phyloP scores from a whole-genome alignment of 2,797 vertebrate species.

The Centroberyx gerrardi region DNA sequence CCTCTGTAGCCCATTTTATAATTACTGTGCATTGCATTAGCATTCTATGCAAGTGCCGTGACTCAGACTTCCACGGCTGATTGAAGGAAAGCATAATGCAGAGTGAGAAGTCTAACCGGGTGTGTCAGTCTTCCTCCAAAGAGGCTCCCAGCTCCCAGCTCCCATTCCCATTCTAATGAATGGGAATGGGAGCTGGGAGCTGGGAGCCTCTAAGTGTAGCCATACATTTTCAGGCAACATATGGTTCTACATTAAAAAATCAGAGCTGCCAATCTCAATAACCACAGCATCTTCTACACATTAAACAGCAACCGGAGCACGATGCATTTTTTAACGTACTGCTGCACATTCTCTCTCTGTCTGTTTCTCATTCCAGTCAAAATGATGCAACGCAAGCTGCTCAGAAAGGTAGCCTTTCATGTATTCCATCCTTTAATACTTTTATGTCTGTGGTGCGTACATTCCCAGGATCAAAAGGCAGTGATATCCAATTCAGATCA shows the following conservation, averaged over 20 bases:
- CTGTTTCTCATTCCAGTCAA: constrained; percentile 43
- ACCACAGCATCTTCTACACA: constrained; percentile 11
- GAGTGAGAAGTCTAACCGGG: constrained; percentile 42
- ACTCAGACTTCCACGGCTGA: constrained; percentile 49
- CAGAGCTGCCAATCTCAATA: constrained; percentile 5
- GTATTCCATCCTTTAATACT: constrained; percentile 66
- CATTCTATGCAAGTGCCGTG: constrained; percentile 34
- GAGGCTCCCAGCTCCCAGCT: constrained; percentile 28
- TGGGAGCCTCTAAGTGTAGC: neutral
- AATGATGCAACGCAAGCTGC: constrained; percentile 52
- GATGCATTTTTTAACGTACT: constrained; percentile 12
- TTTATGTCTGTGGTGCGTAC: constrained; percentile 58
- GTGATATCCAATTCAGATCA: constrained; percentile 59
- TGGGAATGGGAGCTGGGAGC: constrained; percentile 27
- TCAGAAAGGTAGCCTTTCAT: constrained; percentile 67
- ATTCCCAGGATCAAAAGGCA: constrained; percentile 61
- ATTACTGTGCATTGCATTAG: constrained; percentile 36
- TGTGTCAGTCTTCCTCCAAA: constrained; percentile 29
- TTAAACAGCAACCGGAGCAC: constrained; percentile 7
- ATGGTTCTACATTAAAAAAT: constrained; percentile 19
- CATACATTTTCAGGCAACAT: constrained; percentile 29
- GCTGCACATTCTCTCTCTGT: constrained; percentile 23
- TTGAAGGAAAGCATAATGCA: constrained; percentile 46
- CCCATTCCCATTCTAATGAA: too few species aligned
- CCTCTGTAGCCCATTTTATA: constrained; percentile 18